Evolutionary conservation across 2,797 vertebrate species (phyloP).

Genomic region (Epinephelus awoara): DNA sequence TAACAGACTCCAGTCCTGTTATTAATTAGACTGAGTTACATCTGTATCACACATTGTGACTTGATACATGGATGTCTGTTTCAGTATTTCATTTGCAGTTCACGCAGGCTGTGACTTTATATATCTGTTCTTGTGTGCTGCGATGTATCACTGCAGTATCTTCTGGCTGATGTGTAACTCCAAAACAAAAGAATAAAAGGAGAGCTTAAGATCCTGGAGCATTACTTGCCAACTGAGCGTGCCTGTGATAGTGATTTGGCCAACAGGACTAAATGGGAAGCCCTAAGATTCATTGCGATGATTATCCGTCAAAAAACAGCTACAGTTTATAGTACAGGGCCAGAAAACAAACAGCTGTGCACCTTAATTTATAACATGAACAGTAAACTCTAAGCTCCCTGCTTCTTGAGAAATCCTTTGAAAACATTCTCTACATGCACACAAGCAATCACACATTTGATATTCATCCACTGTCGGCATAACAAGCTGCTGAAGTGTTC

Average conservation of each 20-base stretch:
- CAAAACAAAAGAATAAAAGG: constrained; percentile 13
- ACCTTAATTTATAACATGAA: constrained; percentile 18
- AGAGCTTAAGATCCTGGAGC: constrained; percentile 7
- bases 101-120: background rate
- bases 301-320: constrained; percentile 30
- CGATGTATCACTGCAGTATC: constrained; percentile 8
- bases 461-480: constrained; percentile 15
- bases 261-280: constrained; percentile 20
- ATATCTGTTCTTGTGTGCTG: constrained; percentile 10
- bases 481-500: constrained; percentile 7
- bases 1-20: constrained; percentile 8
- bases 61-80: background rate
- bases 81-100: constrained; percentile 12
- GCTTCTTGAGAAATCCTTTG: background rate
- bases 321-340: constrained; percentile 7
- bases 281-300: constrained; percentile 36
- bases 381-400: constrained; percentile 14
- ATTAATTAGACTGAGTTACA: constrained; percentile 11
- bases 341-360: constrained; percentile 37
- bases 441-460: background rate
- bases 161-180: constrained; percentile 10
- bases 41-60: constrained; percentile 42
- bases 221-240: constrained; percentile 21
- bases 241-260: constrained; percentile 23
- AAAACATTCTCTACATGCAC: constrained; percentile 17